Evolutionary conservation across 2,888 invertebrate genomes (phyloP).

Genomic region (Danaus chrysippus): DNA sequence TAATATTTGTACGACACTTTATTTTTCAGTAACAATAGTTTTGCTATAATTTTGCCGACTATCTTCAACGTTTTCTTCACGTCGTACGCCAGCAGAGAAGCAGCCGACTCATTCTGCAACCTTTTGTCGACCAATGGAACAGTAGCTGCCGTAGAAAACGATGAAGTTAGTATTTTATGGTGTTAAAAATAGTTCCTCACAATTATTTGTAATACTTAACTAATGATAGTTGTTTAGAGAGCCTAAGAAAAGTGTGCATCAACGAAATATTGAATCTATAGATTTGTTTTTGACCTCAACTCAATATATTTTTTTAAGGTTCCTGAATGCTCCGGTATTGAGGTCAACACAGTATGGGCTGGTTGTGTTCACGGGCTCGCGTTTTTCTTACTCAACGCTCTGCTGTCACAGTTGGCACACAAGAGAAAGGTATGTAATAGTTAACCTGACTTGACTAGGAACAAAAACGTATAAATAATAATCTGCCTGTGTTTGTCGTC

Average conservation of each 20-base stretch:
- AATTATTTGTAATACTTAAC: too few species aligned
- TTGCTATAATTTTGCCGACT: constrained; percentile 78
- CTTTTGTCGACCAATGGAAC: constrained; percentile 45
- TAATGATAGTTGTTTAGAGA: too few species aligned
- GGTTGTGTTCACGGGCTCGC: constrained; percentile 64
- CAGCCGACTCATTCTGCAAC: constrained; percentile 55
- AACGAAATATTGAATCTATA: too few species aligned
- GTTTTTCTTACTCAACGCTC: constrained; percentile 62
- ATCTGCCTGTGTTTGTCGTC: constrained; percentile 9
- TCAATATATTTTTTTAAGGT: constrained; percentile 15
- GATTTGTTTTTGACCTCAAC: neutral
- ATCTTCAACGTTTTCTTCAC: constrained; percentile 77
- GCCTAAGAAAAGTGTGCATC: too few species aligned
- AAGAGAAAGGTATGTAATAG: constrained; percentile 51
- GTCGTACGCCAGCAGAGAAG: constrained; percentile 52
- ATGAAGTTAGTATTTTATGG: constrained; percentile 11
- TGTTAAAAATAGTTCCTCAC: neutral
- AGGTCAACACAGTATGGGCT: constrained; percentile 64
- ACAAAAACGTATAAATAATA: neutral
- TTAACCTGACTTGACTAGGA: neutral
- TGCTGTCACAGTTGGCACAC: constrained; percentile 61
- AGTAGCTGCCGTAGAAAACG: constrained; percentile 31
- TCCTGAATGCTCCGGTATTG: constrained; percentile 46
- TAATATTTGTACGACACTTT: neutral
- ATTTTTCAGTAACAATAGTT: constrained; percentile 67